Percentiles rank a stretch among this genome's conserved stretches.
These are phyloP conservation scores for Danio kyathit DNA, from an alignment of 2,797 vertebrate species.

Conservation along the genomic window DNA sequence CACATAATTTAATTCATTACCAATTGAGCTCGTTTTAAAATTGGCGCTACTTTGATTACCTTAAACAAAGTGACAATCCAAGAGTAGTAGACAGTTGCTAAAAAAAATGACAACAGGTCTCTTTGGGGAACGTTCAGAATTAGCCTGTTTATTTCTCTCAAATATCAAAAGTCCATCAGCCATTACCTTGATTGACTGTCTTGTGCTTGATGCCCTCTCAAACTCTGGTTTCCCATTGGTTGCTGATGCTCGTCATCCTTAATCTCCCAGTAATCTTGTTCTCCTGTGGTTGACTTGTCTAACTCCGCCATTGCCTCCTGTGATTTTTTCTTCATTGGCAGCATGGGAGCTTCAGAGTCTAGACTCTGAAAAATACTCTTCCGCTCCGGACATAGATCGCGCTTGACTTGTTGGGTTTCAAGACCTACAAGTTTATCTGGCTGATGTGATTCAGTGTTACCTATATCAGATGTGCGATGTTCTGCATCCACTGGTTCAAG, in stretches of 20 bases:
- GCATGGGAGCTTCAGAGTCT: conserved; percentile 58
- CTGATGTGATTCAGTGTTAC: conserved; percentile 51
- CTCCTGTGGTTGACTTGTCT: conserved; percentile 61
- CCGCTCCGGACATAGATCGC: conserved; percentile 23
- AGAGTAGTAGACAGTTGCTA: conserved; percentile 26
- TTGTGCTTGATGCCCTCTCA: conserved; percentile 76
- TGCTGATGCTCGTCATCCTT: conserved; percentile 73
- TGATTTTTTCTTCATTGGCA: conserved; percentile 71
- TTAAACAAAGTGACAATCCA: conserved; percentile 18
- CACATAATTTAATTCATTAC: conserved; percentile 28
- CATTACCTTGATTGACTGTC: conserved; percentile 76
- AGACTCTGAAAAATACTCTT: conserved; percentile 52
- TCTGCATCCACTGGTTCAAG: conserved; percentile 69
- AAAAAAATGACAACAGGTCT: conserved; percentile 33
- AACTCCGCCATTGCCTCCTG: conserved; percentile 62
- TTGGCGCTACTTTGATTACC: conserved; percentile 5
- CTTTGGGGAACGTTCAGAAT: conserved; percentile 4
- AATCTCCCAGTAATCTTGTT: conserved; percentile 75
- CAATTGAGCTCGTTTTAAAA: conserved; percentile 19
- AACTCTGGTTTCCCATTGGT: conserved; percentile 71
- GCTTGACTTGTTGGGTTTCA: conserved; percentile 26
- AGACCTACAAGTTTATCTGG: conserved; percentile 48
- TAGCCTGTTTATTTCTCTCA: conserved; percentile 14
- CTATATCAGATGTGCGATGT: conserved; percentile 66
- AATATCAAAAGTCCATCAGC: conserved; percentile 18